These are phyloP conservation scores for Hydrolagus colliei DNA, from an alignment of 2,797 vertebrate species.

Conservation along the genomic window DNA sequence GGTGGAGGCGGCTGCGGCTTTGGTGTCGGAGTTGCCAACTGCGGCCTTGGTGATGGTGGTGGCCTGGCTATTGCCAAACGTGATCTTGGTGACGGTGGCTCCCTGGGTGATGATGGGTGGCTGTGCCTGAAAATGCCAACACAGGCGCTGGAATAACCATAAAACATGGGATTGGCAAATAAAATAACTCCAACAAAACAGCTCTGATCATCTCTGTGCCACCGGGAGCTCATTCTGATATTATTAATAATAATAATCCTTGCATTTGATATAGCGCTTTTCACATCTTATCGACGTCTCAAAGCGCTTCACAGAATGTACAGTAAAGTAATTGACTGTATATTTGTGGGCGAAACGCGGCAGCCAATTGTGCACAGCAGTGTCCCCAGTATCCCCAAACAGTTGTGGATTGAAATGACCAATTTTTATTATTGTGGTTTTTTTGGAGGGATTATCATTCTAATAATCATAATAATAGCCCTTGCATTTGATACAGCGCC, in stretches of 20 bases:
- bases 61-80: constrained; percentile 72
- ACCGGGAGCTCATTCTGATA: not conserved
- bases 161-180: constrained; percentile 7
- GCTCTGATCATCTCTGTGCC: not conserved
- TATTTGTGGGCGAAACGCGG: no score
- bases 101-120: constrained; percentile 88
- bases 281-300: no score
- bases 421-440: no score
- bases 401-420: no score
- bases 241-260: no score
- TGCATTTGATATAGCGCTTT: no score
- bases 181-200: not conserved
- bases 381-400: no score
- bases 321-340: no score
- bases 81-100: constrained; percentile 88
- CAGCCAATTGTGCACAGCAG: no score
- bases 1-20: constrained; percentile 68
- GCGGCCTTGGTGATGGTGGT: constrained; percentile 70
- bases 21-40: constrained; percentile 68
- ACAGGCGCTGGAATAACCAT: constrained; percentile 24
- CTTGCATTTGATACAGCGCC: no score
- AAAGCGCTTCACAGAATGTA: no score
- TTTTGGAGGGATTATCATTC: not conserved
- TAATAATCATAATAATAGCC: no score
- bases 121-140: constrained; percentile 56